Evolutionary conservation across 2,797 vertebrate species (phyloP).

Genomic region (Garrulus glandarius): DNA sequence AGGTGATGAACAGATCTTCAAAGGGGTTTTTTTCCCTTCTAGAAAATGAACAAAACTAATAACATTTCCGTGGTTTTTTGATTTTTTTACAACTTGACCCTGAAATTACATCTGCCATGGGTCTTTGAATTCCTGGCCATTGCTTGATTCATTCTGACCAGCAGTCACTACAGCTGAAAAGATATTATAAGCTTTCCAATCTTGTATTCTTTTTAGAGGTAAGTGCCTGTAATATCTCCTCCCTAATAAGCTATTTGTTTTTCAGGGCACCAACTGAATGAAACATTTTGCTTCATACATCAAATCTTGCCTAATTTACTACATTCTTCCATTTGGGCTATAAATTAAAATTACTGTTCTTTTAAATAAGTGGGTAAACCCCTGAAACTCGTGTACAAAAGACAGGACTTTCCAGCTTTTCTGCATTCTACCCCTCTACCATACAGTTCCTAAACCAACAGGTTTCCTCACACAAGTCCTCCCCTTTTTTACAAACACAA

Average conservation of each 20-base stretch:
- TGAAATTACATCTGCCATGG: not conserved
- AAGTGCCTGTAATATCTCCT: not conserved
- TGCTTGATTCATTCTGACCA: not conserved
- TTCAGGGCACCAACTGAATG: not conserved
- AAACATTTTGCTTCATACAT: not conserved
- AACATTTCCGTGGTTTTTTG: fast-evolving
- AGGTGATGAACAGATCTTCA: not conserved
- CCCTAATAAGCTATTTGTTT: not conserved
- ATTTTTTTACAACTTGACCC: not conserved
- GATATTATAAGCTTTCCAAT: not conserved
- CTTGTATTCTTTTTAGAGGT: not conserved
- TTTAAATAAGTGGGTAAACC: not conserved
- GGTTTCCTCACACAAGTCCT: not conserved
- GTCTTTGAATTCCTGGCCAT: not conserved
- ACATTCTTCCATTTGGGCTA: not conserved
- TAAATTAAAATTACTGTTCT: not conserved
- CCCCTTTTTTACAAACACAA: not conserved
- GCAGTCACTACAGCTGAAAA: not conserved
- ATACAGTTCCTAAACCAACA: not conserved
- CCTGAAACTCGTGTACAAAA: not conserved
- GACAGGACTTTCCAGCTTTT: not conserved
- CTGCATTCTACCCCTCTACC: not conserved
- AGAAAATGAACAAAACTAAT: not conserved
- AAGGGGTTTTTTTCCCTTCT: fast-evolving
- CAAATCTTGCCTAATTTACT: not conserved